phyloP scores from a whole-genome alignment of 2,797 vertebrate genomes.

The Acanthiza pusilla region DNA sequence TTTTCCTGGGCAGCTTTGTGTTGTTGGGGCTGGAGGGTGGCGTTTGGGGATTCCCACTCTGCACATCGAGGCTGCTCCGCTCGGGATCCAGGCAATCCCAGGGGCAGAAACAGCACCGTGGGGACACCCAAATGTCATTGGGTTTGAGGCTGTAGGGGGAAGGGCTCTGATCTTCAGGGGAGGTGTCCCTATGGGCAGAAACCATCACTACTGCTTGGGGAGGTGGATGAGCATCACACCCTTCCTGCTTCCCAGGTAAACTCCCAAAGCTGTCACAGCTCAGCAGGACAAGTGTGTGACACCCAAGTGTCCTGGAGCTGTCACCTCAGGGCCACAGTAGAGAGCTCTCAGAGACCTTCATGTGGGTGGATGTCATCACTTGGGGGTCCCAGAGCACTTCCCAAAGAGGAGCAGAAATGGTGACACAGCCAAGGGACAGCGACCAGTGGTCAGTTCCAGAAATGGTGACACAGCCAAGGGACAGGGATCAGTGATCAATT shows the following conservation, averaged over 20 bases:
- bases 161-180: not conserved
- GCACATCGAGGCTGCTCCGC: rapidly evolving
- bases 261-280: not conserved
- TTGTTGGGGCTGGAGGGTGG: rapidly evolving
- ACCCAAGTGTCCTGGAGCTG: not conserved
- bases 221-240: not conserved
- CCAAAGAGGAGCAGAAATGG: not conserved
- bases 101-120: rapidly evolving
- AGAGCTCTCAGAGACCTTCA: rapidly evolving
- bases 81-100: rapidly evolving
- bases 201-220: rapidly evolving
- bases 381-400: not conserved
- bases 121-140: rapidly evolving
- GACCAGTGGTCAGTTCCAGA: too few relatives aligned
- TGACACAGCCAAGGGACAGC: too few relatives aligned
- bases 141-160: not conserved
- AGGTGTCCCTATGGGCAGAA: not conserved
- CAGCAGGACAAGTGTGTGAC: not conserved
- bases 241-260: not conserved
- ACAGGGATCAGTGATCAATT: not conserved
- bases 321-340: not conserved
- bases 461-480: too few relatives aligned
- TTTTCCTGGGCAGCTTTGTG: too few relatives aligned
- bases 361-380: rapidly evolving
- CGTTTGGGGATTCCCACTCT: rapidly evolving